Base-by-base conservation (phyloP, 2,888 invertebrate species). In the Copidosoma aretas region DNA sequence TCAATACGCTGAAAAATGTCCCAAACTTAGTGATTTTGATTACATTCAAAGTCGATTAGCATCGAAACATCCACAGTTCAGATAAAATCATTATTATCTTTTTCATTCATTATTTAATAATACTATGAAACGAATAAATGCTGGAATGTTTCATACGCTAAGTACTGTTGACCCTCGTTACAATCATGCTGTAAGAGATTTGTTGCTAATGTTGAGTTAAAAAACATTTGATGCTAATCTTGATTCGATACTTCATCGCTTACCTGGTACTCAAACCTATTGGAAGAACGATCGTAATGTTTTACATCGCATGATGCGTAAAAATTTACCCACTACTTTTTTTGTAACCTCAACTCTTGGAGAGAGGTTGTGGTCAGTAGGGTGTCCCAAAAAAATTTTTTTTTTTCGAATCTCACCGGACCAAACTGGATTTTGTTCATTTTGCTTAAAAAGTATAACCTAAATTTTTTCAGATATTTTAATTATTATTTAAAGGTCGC, bases 311-410 rank as follows among this genome's bases (percentile, higher is more conserved):
- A 75, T 77, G 77, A 60, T 68, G 12, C 57, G 65, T 14, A 32
- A 77, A 64, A 77, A 78, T 68, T 77, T 76, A 24, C 72, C 76
- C 17, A 75, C 75, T 4, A 77, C 77, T 12, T 78, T 74, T 73
- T 78, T 78, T 60, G 59, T 77, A 5, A 77, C 75, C 14, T 25
- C 76, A 3, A 77, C 76, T 68, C 77, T 77, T 1, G 52, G 69
- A 46, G 73, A 74, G 64, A 74, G 73, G 77, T 74, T 73, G 59
- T 78, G 79, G 77, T 64, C 71, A 1, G 79, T 78, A 70, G n/a
- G n/a, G n/a, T n/a, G n/a, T n/a, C n/a, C n/a, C n/a, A n/a, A n/a
- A n/a, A n/a, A n/a, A n/a, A n/a, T n/a, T n/a, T n/a, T n/a, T n/a
- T n/a, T n/a, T n/a, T n/a, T n/a, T n/a, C n/a, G n/a, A n/a, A n/a